Evolutionary conservation across 2,888 invertebrate species (phyloP), one percentile per base, ranked within the genome.

Genomic region (Melolontha melolontha): DNA sequence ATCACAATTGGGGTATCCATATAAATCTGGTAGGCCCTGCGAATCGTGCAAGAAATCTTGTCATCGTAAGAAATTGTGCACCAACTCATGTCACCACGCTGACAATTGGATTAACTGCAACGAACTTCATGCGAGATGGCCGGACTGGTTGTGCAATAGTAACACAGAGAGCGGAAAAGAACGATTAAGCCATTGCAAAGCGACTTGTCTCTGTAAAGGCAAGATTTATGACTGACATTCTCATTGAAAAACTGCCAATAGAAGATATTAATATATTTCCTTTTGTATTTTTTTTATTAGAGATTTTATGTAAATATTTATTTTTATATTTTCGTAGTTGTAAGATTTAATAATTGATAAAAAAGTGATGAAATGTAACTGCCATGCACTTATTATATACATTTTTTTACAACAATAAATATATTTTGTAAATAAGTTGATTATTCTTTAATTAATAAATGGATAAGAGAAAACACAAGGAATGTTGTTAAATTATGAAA

Each of bases 41-140:
- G 85, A 82, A 34, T 86, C 87, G 64, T 94, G 94, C 78, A 86
- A 87, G 16, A 82, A 85, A 22, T 82, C 87, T 71, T 93, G 93
- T 79, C 84, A 87, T 68, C 84, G 86, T 10, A 87, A 86, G 40
- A 85, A 87, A 72, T 86, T 93, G n/a, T 94, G 94, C 83, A 89
- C 88, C 42, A 94, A 94, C 83, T 79, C 88, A 0, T 94, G 94
- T 77, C 85, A 86, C 41, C 86, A 86, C 70, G 89, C 88, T 44
- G 92, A 93, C 80, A 82, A 86, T 41, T 93, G 89, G 88, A 88
- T 89, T 63, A 93, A 94, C 82, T 94, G 94, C 80, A 84, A 82
- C 16, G 88, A 91, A 64, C 83, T 93, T 22, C 82, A 87, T 71
- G 77, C 84, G 69, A 85, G 85, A 51, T 88, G 87, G 85, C 86